Base-by-base conservation (phyloP, 1,140 invertebrate genomes). In the Sarcophaga bullata region DNA sequence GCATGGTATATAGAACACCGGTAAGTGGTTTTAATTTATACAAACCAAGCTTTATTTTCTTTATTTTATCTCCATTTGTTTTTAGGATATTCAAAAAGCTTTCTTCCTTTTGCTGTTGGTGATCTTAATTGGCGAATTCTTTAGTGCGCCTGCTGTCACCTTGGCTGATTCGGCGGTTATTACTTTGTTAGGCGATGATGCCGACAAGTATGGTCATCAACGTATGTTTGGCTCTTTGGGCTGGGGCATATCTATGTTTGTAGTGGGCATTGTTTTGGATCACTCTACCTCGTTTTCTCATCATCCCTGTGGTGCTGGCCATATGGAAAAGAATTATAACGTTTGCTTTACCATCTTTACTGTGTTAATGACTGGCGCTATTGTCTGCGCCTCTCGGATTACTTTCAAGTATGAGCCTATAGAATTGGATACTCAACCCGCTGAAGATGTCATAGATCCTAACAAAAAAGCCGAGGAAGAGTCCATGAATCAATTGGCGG, bases 311-410 rank as follows among this genome's bases (percentile, higher is more conserved):
- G 95, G 94, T 0, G 95, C 96, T 2, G 95, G 96, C 84, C 93
- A 94, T 82, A 94, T 94, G 88, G 98, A 99, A 88, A 97, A 98
- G 87, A 99, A 99, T 90, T 99, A 99, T 90, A 98, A 97, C 6
- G 97, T 99, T 73, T 99, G 98, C 90, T 99, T 99, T 91, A 97
- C 97, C 0, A 98, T 98, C 15, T 99, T 99, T 91, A 97, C 97
- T 37, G 96, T 99, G 10, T 92, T 99, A 2, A 99, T 99, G 98
- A 95, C 96, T 2, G 97, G 96, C 81, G 97, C 98, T 2, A 92
- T 99, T 15, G 95, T 98, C 48, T 96, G 96, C 10, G 97, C 98
- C 0, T 97, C 97, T 0, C 97, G 93, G 91, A 96, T 96, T 68
- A 95, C 92, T 86, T 96, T 96, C 86, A 96, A 95, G 87, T 96